Evolutionary conservation across 2,113 vertebrate genomes (phyloP).

Genomic region (Epinephelus lanceolatus): DNA sequence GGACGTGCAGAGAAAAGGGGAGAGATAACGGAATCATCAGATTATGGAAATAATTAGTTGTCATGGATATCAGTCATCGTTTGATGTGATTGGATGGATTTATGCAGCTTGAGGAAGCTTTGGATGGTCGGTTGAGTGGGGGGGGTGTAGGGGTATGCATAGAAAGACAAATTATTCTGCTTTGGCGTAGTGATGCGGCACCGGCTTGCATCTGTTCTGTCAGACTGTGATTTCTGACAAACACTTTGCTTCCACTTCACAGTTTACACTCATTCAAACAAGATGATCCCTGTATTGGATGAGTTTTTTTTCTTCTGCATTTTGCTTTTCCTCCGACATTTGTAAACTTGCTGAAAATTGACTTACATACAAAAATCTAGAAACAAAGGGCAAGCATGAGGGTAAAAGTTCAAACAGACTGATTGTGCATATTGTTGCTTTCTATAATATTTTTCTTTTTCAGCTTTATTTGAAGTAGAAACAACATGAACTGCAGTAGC

Average conservation of each 20-base stretch:
- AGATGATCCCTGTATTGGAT: conserved; percentile 4
- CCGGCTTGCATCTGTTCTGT: conserved; percentile 57
- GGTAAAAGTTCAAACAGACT: conserved; percentile 52
- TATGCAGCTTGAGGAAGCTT: conserved; percentile 36
- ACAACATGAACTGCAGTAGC: conserved; percentile 10
- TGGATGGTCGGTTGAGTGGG: not conserved
- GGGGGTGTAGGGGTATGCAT: not conserved
- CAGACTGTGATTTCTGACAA: conserved; percentile 60
- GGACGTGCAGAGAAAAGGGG: conserved; percentile 33
- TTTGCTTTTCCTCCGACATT: not conserved
- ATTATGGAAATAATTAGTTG: conserved; percentile 77
- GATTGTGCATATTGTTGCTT: not conserved
- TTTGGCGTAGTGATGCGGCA: conserved; percentile 40
- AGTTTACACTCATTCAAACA: conserved; percentile 35
- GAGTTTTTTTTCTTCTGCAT: not conserved
- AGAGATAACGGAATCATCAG: conserved; percentile 67
- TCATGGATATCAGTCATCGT: conserved; percentile 64
- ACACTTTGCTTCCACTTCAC: conserved; percentile 52
- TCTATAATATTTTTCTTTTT: not conserved
- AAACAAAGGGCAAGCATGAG: conserved; percentile 56
- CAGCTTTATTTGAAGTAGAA: conserved; percentile 27
- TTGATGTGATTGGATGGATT: conserved; percentile 59
- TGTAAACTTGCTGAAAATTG: not conserved
- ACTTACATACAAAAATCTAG: not conserved
- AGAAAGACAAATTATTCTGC: conserved; percentile 14